Conservation (phyloP, 1,140 invertebrate genomes). For the Pogonomyrmex californicus region DNA sequence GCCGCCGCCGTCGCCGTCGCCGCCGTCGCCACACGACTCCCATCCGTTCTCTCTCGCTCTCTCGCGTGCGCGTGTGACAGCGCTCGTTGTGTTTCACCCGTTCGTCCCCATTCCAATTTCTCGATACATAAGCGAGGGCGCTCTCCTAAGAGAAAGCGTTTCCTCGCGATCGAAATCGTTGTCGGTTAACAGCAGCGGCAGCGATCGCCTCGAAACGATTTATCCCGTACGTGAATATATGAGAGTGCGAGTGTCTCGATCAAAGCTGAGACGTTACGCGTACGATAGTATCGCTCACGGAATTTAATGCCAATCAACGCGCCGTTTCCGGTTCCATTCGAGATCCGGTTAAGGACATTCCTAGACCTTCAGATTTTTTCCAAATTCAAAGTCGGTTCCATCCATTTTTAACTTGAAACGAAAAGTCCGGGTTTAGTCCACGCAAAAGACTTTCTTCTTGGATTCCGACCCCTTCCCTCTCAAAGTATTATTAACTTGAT, state of each 20-base stretch:
- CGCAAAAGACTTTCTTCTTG: not conserved
- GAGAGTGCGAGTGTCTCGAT: slow-evolving; percentile 1
- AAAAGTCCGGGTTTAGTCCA: too few relatives aligned
- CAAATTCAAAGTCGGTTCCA: not conserved
- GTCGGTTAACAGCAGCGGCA: not conserved
- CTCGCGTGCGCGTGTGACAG: not conserved
- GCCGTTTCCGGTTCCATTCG: not conserved
- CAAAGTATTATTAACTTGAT: not conserved
- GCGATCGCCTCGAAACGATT: not conserved
- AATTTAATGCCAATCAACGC: not conserved
- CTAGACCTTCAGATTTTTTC: not conserved
- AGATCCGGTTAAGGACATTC: not conserved
- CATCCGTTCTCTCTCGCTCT: slow-evolving; percentile 28
- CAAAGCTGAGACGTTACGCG: not conserved
- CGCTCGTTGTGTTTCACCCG: slow-evolving; percentile 10
- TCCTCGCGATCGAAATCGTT: slow-evolving; percentile 15
- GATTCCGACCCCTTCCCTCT: not conserved
- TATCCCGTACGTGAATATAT: not conserved
- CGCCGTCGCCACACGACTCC: not conserved
- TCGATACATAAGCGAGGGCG: slow-evolving; percentile 20
- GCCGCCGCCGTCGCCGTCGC: not conserved
- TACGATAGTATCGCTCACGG: not conserved
- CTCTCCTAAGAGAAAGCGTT: slow-evolving; percentile 49
- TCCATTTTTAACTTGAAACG: not conserved
- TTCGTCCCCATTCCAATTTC: not conserved